These are phyloP conservation scores for Rhabditoides inermis DNA, from an alignment of 2,888 invertebrate genomes.

Conservation along the genomic window DNA sequence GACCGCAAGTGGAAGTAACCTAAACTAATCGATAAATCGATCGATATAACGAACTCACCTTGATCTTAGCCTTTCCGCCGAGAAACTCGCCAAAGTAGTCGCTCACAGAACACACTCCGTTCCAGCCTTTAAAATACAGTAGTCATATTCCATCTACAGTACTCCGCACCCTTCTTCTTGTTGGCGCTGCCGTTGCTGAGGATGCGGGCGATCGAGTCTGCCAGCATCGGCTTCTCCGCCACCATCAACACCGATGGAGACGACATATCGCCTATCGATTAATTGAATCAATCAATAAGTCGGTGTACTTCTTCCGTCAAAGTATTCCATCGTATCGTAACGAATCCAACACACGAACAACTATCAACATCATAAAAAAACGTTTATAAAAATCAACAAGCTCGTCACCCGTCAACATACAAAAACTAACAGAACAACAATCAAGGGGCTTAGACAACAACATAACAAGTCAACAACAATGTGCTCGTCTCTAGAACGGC, in stretches of 20 bases:
- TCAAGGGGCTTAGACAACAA: conserved; percentile 6
- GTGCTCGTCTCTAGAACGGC: too few relatives aligned
- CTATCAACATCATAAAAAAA: too few relatives aligned
- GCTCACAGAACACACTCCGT: conserved; percentile 82
- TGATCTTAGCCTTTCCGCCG: conserved; percentile 65
- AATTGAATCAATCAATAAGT: not conserved
- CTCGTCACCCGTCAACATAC: conserved; percentile 3
- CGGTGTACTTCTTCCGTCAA: too few relatives aligned
- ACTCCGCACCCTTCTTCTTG: conserved; percentile 63
- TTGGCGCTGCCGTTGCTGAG: conserved; percentile 76
- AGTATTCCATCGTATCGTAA: too few relatives aligned
- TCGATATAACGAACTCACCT: conserved; percentile 50
- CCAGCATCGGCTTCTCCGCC: conserved; percentile 88
- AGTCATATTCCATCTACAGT: not conserved
- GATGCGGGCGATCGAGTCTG: conserved; percentile 83
- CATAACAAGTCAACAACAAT: too few relatives aligned
- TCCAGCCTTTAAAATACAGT: conserved; percentile 62
- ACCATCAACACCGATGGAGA: conserved; percentile 84
- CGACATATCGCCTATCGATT: not conserved
- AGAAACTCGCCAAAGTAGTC: conserved; percentile 79
- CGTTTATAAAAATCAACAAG: conserved; percentile 7
- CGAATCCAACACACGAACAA: too few relatives aligned
- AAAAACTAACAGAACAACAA: not conserved
- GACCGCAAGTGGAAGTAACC: conserved; percentile 98
- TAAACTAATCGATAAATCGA: conserved; percentile 60